Evolutionary conservation across 2,888 invertebrate genomes (phyloP).

Genomic region (Sphaerophoria rueppellii): DNA sequence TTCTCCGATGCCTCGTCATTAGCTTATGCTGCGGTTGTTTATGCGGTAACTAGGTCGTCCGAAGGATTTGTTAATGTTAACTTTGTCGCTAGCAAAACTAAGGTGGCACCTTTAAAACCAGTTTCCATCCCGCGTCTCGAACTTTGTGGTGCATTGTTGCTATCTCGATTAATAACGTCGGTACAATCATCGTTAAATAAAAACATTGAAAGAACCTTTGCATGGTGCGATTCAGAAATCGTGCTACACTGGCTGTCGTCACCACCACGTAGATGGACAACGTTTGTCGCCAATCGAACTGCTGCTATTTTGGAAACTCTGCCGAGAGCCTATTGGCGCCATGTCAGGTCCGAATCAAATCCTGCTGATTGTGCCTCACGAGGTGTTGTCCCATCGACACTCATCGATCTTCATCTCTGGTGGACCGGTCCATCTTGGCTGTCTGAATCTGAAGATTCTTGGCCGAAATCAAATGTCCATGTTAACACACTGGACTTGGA

Average conservation of each 20-base stretch:
- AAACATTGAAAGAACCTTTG: constrained; percentile 24
- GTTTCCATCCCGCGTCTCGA: constrained; percentile 54
- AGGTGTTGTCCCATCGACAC: constrained; percentile 52
- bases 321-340: constrained; percentile 58
- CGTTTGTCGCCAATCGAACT: constrained; percentile 61
- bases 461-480: not conserved
- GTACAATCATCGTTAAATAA: constrained; percentile 45
- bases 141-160: constrained; percentile 51
- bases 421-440: constrained; percentile 58
- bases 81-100: constrained; percentile 29
- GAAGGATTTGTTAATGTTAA: not conserved
- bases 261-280: constrained; percentile 62
- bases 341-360: constrained; percentile 62
- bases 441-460: not conserved
- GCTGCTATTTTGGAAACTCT: constrained; percentile 57
- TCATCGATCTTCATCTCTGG: constrained; percentile 57
- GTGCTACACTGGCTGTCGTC: constrained; percentile 22
- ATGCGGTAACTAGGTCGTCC: not conserved
- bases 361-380: constrained; percentile 73
- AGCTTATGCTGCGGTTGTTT: constrained; percentile 4
- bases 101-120: constrained; percentile 36
- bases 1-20: constrained; percentile 3
- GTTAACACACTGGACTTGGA: not conserved
- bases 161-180: constrained; percentile 39
- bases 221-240: constrained; percentile 75